These are phyloP conservation scores for Mastomys natalensis DNA, from an alignment of 2,113 vertebrate genomes.

Conservation along the genomic window DNA sequence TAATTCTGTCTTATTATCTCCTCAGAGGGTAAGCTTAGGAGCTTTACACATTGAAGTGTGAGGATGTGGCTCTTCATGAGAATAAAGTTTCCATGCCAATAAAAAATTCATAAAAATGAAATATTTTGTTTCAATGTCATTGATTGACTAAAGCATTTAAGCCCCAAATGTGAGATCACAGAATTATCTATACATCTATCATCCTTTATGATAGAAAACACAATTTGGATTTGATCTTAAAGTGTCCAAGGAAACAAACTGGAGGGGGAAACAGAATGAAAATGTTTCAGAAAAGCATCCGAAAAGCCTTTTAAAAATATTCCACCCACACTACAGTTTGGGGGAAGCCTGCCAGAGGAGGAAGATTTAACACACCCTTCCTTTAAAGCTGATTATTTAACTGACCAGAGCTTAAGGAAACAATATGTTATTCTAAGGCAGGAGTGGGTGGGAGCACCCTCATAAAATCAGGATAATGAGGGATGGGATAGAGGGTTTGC, in stretches of 20 bases:
- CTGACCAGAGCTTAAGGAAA: slow-evolving; percentile 56
- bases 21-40: slow-evolving; percentile 59
- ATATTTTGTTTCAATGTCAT: slow-evolving; percentile 72
- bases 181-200: slow-evolving; percentile 68
- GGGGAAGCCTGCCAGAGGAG: slow-evolving; percentile 41
- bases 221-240: slow-evolving; percentile 69
- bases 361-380: slow-evolving; percentile 45
- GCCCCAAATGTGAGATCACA: slow-evolving; percentile 59
- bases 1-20: slow-evolving; percentile 63
- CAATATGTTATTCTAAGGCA: neutral
- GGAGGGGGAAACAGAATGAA: neutral
- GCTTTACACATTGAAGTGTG: slow-evolving; percentile 44
- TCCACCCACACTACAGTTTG: slow-evolving; percentile 34
- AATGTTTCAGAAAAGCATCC: neutral
- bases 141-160: slow-evolving; percentile 70
- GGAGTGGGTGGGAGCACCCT: too few species aligned
- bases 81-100: slow-evolving; percentile 58
- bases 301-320: slow-evolving; percentile 47
- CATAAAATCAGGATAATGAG: too few species aligned
- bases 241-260: slow-evolving; percentile 73
- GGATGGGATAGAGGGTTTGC: too few species aligned
- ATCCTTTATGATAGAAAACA: slow-evolving; percentile 73
- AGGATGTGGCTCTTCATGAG: slow-evolving; percentile 58
- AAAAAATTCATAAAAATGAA: slow-evolving; percentile 73
- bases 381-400: slow-evolving; percentile 68